Evolutionary conservation across 2,888 invertebrate genomes (phyloP).

Genomic region (Nemapogon koenigi): DNA sequence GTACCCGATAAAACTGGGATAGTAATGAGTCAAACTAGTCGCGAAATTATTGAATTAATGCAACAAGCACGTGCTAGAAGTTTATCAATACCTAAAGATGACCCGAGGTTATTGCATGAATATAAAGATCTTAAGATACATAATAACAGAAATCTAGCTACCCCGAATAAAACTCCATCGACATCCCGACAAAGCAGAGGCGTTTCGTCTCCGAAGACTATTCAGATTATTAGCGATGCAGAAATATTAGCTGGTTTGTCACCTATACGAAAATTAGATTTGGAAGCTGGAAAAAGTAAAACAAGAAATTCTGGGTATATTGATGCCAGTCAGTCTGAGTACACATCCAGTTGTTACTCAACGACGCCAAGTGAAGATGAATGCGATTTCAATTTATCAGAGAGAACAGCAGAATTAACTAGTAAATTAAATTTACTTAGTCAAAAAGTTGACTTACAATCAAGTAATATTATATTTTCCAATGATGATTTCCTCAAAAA

Average conservation of each 20-base stretch:
- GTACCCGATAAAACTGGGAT: constrained; percentile 40
- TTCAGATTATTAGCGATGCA: constrained; percentile 53
- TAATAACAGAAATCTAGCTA: constrained; percentile 34
- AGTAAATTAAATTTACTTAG: constrained; percentile 49
- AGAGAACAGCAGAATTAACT: constrained; percentile 49
- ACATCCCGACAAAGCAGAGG: constrained; percentile 36
- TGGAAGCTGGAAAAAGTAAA: constrained; percentile 36
- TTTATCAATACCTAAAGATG: constrained; percentile 58
- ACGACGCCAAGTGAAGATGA: constrained; percentile 60
- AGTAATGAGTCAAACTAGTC: constrained; percentile 52
- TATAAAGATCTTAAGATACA: constrained; percentile 28
- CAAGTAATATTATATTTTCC: constrained; percentile 31
- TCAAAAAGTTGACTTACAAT: constrained; percentile 42
- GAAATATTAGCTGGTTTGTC: constrained; percentile 60
- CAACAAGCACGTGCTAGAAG: constrained; percentile 56
- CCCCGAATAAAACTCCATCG: constrained; percentile 56
- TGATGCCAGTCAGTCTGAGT: constrained; percentile 59
- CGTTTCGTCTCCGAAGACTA: constrained; percentile 60
- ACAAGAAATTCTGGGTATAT: constrained; percentile 46
- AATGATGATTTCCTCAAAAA: constrained; percentile 23
- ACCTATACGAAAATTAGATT: constrained; percentile 37
- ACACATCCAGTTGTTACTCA: constrained; percentile 59
- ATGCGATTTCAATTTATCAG: constrained; percentile 53
- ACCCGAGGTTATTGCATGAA: constrained; percentile 38
- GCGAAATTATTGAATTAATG: constrained; percentile 55